Percentiles rank a stretch among this genome's conserved stretches.
phyloP scores from a whole-genome alignment of 2,888 invertebrate species.

The Xestia rhomboidea region DNA sequence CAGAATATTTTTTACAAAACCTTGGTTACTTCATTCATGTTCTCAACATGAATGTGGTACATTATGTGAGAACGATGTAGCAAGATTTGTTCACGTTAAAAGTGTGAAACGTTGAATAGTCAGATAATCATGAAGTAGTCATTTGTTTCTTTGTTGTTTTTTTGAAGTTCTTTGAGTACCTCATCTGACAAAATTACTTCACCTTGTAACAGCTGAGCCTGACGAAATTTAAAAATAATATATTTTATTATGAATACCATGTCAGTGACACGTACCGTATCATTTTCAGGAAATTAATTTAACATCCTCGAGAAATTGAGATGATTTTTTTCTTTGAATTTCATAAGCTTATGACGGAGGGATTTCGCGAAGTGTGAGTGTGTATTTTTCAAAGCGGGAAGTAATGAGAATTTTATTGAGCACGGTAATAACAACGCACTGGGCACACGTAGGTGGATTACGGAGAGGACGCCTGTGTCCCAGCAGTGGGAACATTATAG shows the following conservation, averaged over 20 bases:
- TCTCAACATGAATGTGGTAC: too few relatives aligned
- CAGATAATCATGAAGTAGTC: not conserved
- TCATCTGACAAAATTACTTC: conserved; percentile 17
- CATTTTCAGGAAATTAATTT: conserved; percentile 60
- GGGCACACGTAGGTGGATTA: not conserved
- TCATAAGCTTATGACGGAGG: conserved; percentile 19
- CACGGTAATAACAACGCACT: not conserved
- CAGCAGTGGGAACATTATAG: not conserved
- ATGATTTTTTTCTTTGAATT: conserved; percentile 23
- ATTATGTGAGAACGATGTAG: accelerated
- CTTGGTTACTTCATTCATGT: too few relatives aligned
- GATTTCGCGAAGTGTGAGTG: not conserved
- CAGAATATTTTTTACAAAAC: too few relatives aligned
- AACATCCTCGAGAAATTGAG: conserved; percentile 29
- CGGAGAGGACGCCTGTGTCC: not conserved
- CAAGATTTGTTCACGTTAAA: too few relatives aligned
- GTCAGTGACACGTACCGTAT: conserved; percentile 36
- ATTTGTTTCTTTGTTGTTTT: not conserved
- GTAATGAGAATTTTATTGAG: too few relatives aligned
- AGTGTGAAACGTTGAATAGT: not conserved
- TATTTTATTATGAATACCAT: conserved; percentile 21
- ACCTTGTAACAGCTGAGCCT: conserved; percentile 6
- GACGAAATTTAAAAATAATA: conserved; percentile 32
- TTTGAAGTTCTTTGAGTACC: not conserved
- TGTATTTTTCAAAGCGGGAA: conserved; percentile 1